These are phyloP conservation scores for Nemopilema nomurai DNA, from an alignment of 30 jellyfish, hydroid and myxozoan genomes.

Conservation along the genomic window DNA sequence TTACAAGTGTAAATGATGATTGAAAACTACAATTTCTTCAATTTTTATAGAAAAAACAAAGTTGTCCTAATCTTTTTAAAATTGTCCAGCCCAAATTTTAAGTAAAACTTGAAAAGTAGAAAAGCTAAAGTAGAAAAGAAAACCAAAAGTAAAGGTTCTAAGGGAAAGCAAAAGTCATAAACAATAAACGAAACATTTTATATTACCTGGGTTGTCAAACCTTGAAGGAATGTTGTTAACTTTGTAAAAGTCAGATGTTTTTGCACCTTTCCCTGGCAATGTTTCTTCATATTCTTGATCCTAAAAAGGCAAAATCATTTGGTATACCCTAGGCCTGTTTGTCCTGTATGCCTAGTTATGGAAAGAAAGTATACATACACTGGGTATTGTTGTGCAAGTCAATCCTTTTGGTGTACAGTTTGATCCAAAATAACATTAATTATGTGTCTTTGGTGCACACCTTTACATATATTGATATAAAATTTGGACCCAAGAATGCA, in stretches of 20 bases:
- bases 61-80: too few species aligned
- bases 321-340: neutral
- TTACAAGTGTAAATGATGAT: too few species aligned
- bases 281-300: conserved; percentile 65
- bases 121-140: too few species aligned
- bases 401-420: neutral
- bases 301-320: neutral
- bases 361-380: neutral
- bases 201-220: conserved; percentile 87
- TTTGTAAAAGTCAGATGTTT: conserved; percentile 77
- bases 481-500: too few species aligned
- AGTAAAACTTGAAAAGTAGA: too few species aligned
- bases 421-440: neutral
- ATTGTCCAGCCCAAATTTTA: too few species aligned
- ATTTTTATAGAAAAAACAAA: too few species aligned
- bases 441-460: too few species aligned
- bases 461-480: too few species aligned
- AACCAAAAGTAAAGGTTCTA: neutral
- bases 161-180: neutral
- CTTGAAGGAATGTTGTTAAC: conserved; percentile 74
- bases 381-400: neutral
- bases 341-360: too few species aligned
- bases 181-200: too few species aligned
- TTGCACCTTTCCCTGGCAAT: conserved; percentile 80
- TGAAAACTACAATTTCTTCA: too few species aligned